Evolutionary conservation across 2,888 invertebrate species (phyloP).

Genomic region (Ophioninae sp.): DNA sequence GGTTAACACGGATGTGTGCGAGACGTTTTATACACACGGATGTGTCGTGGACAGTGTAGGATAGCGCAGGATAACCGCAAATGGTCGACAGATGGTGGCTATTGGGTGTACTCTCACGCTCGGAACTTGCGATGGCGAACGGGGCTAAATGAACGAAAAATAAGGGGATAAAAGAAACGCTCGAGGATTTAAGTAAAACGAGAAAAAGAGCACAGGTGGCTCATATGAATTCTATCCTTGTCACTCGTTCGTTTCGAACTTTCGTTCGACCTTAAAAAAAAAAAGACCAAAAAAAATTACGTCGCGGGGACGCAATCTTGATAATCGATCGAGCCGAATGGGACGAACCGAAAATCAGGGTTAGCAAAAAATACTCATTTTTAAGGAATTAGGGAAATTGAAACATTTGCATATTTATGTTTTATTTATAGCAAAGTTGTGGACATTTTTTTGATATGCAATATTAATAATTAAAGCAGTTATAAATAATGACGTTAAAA

Average conservation of each 20-base stretch:
- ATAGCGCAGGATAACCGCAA: constrained; percentile 66
- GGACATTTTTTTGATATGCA: too few relatives aligned
- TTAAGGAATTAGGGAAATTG: too few relatives aligned
- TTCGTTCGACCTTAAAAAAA: not conserved
- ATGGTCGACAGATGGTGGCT: constrained; percentile 65
- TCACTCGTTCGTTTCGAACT: not conserved
- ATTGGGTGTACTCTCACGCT: constrained; percentile 62
- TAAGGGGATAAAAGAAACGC: constrained; percentile 4
- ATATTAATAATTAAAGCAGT: too few relatives aligned
- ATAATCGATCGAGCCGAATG: too few relatives aligned
- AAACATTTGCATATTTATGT: too few relatives aligned
- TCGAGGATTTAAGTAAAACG: not conserved
- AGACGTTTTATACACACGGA: not conserved
- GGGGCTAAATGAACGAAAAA: constrained; percentile 47
- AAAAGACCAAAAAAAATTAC: not conserved
- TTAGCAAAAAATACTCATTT: too few relatives aligned
- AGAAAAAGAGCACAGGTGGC: not conserved
- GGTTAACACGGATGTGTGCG: not conserved
- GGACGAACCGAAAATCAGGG: too few relatives aligned
- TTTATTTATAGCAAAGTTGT: too few relatives aligned
- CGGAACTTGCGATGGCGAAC: constrained; percentile 18
- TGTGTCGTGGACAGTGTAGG: constrained; percentile 37
- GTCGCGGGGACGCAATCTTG: too few relatives aligned
- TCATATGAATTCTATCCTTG: not conserved
- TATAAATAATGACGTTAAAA: too few relatives aligned